Evolutionary conservation across 2,113 vertebrate genomes (phyloP).

Genomic region (Salvelinus alpinus): DNA sequence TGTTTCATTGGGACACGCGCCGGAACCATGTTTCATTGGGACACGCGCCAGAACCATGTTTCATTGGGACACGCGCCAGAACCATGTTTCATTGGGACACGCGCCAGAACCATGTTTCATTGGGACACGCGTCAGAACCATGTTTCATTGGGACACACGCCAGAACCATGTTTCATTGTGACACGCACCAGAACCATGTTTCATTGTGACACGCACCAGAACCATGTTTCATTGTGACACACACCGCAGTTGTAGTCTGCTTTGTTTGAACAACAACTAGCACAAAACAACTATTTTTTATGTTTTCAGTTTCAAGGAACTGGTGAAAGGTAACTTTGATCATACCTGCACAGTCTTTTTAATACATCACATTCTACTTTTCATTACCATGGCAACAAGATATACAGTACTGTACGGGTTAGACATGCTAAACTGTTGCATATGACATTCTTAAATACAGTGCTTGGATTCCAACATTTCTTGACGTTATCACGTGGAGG

Average conservation of each 20-base stretch:
- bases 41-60: not conserved
- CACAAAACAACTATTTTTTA: not conserved
- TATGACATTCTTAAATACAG: not conserved
- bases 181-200: too few relatives aligned
- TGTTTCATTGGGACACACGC: too few relatives aligned
- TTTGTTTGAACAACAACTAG: not conserved
- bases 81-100: too few relatives aligned
- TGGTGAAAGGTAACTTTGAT: not conserved
- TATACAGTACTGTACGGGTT: not conserved
- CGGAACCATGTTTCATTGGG: not conserved
- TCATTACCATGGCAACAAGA: not conserved
- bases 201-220: too few relatives aligned
- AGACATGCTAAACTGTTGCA: not conserved
- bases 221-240: constrained; percentile 6
- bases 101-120: too few relatives aligned
- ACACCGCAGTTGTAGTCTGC: constrained; percentile 13
- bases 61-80: too few relatives aligned
- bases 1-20: too few relatives aligned
- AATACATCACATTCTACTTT: not conserved
- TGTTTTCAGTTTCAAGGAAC: not conserved
- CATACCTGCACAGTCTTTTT: not conserved
- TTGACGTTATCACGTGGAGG: too few relatives aligned
- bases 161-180: too few relatives aligned
- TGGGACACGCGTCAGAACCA: too few relatives aligned
- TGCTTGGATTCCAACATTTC: not conserved